These are phyloP conservation scores for Macrobrachium nipponense DNA, from an alignment of 1,140 invertebrate genomes.

Conservation along the genomic window DNA sequence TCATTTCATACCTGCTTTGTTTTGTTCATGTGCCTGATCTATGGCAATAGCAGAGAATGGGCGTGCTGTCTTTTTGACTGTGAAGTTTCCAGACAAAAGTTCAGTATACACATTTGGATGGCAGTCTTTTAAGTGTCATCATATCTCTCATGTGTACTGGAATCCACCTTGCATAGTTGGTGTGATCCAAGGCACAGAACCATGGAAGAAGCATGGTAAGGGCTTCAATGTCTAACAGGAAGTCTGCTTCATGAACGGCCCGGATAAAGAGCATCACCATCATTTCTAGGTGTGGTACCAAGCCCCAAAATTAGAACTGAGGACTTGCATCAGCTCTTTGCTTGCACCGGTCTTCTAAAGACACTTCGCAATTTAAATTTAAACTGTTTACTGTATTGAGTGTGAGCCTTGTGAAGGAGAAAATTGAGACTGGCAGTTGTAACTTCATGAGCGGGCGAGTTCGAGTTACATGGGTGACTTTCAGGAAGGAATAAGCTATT, in stretches of 20 bases:
- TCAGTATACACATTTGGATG: no score
- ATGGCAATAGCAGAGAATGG: no score
- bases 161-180: slow-evolving; percentile 64
- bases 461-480: slow-evolving; percentile 39
- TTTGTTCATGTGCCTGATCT: no score
- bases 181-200: slow-evolving; percentile 64
- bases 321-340: slow-evolving; percentile 1
- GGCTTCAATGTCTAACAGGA: slow-evolving; percentile 54
- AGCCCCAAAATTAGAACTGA: slow-evolving; percentile 51
- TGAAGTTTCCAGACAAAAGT: no score
- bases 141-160: slow-evolving; percentile 64
- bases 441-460: slow-evolving; percentile 57
- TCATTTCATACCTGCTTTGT: no score
- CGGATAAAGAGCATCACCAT: slow-evolving; percentile 29
- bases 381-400: no score
- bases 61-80: no score
- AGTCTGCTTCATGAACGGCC: no score
- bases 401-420: slow-evolving; percentile 15
- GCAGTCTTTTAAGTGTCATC: slow-evolving; percentile 33
- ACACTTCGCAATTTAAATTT: no score
- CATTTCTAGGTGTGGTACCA: slow-evolving; percentile 35
- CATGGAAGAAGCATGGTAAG: slow-evolving; percentile 55
- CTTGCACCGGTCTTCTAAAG: slow-evolving; percentile 28
- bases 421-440: slow-evolving; percentile 23
- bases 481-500: no score